Evolutionary conservation across 2,797 vertebrate genomes (phyloP).

Genomic region (Cryptoprocta ferox): DNA sequence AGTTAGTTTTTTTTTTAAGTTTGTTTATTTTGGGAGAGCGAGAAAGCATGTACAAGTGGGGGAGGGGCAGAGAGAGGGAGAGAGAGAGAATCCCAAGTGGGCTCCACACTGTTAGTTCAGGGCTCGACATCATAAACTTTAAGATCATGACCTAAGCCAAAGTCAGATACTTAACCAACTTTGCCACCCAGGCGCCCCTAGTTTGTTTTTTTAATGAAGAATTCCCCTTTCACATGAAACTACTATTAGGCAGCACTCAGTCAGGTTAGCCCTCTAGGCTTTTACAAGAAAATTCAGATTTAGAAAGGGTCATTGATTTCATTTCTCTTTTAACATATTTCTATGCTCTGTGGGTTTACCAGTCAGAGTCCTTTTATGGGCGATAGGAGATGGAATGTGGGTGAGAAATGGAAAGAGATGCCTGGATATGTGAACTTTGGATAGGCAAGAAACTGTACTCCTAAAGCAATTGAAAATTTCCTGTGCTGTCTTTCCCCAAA

Average conservation of each 20-base stretch:
- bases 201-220: conserved; percentile 37
- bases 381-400: neutral
- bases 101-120: too few relatives aligned
- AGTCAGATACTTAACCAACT: too few relatives aligned
- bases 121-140: too few relatives aligned
- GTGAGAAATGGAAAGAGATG: neutral
- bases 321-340: neutral
- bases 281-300: neutral
- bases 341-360: neutral
- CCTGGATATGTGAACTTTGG: neutral
- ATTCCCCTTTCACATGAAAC: neutral
- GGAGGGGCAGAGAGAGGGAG: too few relatives aligned
- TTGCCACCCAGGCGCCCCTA: too few relatives aligned
- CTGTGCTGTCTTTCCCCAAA: neutral
- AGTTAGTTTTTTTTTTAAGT: neutral
- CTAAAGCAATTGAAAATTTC: neutral
- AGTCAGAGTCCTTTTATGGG: neutral
- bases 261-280: neutral
- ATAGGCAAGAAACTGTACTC: neutral
- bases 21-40: too few relatives aligned
- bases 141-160: too few relatives aligned
- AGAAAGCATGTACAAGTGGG: too few relatives aligned
- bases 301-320: neutral
- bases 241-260: neutral
- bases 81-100: too few relatives aligned